Evolutionary conservation across 2,797 vertebrate genomes (phyloP).

Genomic region (Oreochromis grahami): DNA sequence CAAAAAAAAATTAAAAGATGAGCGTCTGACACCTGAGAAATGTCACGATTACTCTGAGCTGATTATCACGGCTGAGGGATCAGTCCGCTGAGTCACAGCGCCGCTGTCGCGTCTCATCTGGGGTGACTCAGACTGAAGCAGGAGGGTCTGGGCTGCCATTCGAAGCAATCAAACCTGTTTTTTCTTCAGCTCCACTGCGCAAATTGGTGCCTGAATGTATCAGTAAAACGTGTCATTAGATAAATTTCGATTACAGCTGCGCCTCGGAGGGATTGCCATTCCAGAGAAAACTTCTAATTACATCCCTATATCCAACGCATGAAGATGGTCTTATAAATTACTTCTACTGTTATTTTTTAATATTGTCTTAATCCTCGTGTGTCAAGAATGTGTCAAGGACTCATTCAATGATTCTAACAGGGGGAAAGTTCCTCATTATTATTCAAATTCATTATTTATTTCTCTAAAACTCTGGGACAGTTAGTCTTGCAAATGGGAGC

Average conservation of each 20-base stretch:
- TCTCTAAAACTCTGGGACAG: background rate
- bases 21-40: background rate
- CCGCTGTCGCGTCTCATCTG: background rate
- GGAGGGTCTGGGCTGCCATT: background rate
- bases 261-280: background rate
- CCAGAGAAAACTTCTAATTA: background rate
- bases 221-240: background rate
- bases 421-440: background rate
- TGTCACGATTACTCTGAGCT: background rate
- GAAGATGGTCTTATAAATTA: background rate
- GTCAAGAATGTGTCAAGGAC: background rate
- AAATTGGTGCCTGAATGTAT: background rate
- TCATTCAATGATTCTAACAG: background rate
- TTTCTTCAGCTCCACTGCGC: background rate
- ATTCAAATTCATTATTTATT: background rate
- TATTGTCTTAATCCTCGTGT: background rate
- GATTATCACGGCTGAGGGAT: background rate
- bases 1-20: background rate
- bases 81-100: background rate
- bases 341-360: background rate
- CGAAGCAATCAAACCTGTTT: background rate
- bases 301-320: background rate
- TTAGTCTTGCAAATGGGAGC: background rate
- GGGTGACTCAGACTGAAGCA: background rate
- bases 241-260: background rate